A percentile compares a stretch with the other conserved stretches of the same genome.
Conservation (phyloP, 2,113 vertebrate genomes). For the Marcusenius ussheri region DNA sequence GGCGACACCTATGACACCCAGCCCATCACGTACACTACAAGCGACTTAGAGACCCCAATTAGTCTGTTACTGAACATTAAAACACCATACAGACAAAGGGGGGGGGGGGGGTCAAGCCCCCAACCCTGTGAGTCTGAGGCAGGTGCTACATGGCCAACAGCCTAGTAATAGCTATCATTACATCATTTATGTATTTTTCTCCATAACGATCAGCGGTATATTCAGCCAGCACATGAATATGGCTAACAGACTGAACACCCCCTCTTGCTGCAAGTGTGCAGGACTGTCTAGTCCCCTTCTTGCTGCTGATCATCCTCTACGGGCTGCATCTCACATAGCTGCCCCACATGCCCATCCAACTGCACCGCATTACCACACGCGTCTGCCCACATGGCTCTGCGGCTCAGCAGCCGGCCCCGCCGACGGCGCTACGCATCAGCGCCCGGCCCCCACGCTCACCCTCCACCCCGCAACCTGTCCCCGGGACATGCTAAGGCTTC, state of each 20-base stretch:
- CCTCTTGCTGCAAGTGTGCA: not conserved
- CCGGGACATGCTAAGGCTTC: slow-evolving; percentile 2
- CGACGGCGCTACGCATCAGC: not conserved
- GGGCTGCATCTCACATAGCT: slow-evolving; percentile 10
- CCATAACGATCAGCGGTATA: not conserved
- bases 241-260: not conserved
- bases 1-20: not conserved
- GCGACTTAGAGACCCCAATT: not conserved
- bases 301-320: not conserved
- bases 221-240: not conserved
- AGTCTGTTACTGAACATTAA: not conserved
- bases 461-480: slow-evolving; percentile 9
- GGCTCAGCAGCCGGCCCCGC: not conserved
- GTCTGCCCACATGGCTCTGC: not conserved
- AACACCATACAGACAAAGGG: not conserved
- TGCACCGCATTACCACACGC: not conserved
- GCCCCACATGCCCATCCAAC: slow-evolving; percentile 20
- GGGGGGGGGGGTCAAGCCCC: not conserved
- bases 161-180: not conserved
- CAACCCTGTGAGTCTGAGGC: not conserved
- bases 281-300: not conserved
- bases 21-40: not conserved
- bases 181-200: not conserved
- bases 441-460: not conserved
- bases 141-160: not conserved